phyloP scores from a whole-genome alignment of 35 echinoderm and acorn worm species.

The Ptychodera flava region DNA sequence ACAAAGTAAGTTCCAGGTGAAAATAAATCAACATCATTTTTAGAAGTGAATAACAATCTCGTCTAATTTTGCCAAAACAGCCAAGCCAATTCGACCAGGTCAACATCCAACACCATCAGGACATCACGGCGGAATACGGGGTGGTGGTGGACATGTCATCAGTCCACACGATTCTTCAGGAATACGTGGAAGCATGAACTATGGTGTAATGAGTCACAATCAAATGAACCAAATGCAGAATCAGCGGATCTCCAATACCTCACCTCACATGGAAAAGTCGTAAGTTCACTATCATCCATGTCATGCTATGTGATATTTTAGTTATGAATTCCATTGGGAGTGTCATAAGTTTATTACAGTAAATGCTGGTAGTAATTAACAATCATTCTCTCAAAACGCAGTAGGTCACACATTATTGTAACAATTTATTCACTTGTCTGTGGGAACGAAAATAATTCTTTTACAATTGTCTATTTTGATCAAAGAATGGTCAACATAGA shows the following conservation, averaged over 20 bases:
- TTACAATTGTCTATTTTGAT: too few relatives aligned
- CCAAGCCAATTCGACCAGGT: slow-evolving; percentile 74
- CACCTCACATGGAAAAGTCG: not conserved
- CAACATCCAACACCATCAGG: slow-evolving; percentile 62
- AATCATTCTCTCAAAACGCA: too few relatives aligned
- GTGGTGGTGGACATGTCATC: slow-evolving; percentile 40
- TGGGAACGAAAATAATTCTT: too few relatives aligned
- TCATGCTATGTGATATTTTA: not conserved
- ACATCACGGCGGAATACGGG: slow-evolving; percentile 36
- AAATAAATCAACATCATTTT: too few relatives aligned
- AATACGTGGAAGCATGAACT: slow-evolving; percentile 51
- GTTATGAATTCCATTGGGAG: not conserved
- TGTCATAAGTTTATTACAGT: not conserved
- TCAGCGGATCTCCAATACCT: not conserved
- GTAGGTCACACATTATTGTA: too few relatives aligned
- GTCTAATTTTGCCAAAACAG: too few relatives aligned
- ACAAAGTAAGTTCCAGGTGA: too few relatives aligned
- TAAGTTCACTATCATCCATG: not conserved
- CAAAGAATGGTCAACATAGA: too few relatives aligned
- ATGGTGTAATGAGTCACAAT: slow-evolving; percentile 10
- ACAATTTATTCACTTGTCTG: too few relatives aligned
- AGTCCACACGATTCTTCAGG: not conserved
- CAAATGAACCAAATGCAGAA: slow-evolving; percentile 7
- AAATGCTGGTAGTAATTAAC: not conserved
- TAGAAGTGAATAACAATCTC: too few relatives aligned